Conservation (phyloP, 2,888 invertebrate genomes). For the Himalopsyche japonica region DNA sequence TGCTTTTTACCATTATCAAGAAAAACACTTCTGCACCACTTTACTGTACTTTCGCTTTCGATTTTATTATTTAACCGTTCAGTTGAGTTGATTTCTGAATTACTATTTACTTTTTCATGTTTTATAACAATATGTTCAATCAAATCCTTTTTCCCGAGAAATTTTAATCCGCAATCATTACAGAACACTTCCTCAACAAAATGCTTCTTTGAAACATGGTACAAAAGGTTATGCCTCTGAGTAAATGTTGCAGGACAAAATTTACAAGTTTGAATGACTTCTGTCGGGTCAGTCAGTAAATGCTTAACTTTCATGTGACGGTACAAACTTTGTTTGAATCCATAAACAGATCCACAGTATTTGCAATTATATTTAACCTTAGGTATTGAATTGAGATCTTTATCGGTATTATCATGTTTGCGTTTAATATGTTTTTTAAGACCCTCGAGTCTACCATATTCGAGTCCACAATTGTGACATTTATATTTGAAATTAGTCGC, state of each 20-base stretch:
- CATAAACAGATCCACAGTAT: neutral
- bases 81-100: neutral
- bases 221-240: neutral
- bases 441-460: neutral
- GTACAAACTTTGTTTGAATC: neutral
- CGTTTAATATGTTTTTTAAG: neutral
- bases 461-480: neutral
- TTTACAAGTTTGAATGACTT: neutral
- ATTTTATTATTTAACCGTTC: neutral
- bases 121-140: neutral
- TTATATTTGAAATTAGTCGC: neutral
- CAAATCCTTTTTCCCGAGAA: neutral
- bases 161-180: neutral
- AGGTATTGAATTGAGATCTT: neutral
- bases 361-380: neutral
- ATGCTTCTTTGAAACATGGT: neutral
- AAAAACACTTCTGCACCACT: neutral
- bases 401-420: neutral
- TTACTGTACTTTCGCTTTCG: neutral
- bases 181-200: neutral
- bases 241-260: neutral
- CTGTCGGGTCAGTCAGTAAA: neutral
- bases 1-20: neutral
- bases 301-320: neutral
- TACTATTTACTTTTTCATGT: neutral